Percentiles rank a stretch among this genome's conserved stretches.
Conservation (phyloP, 2,113 vertebrate genomes). For the Gadus macrocephalus region DNA sequence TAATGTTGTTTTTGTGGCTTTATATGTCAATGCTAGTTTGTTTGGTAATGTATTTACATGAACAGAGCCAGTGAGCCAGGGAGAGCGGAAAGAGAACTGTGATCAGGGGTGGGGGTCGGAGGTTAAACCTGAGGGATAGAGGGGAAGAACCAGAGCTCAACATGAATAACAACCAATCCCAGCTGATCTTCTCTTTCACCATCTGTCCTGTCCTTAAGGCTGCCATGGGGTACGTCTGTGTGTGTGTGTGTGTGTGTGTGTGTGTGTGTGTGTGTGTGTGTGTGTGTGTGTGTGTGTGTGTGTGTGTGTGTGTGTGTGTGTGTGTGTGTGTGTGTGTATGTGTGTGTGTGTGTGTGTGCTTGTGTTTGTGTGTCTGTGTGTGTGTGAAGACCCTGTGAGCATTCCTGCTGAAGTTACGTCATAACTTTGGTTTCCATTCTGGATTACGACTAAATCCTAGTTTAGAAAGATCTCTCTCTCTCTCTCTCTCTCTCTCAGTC, state of each 20-base stretch:
- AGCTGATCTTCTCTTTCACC: constrained; percentile 26
- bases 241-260: not conserved
- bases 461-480: not conserved
- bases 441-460: too few species aligned
- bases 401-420: too few species aligned
- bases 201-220: constrained; percentile 38
- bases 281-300: too few species aligned
- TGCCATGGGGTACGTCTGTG: constrained; percentile 2
- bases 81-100: not conserved
- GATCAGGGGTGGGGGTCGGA: too few species aligned
- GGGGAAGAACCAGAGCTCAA: constrained; percentile 1
- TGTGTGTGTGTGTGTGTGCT: not conserved
- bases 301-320: too few species aligned
- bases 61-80: not conserved
- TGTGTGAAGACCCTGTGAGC: too few species aligned
- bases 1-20: too few species aligned
- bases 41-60: not conserved
- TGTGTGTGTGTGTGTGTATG: too few species aligned
- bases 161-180: constrained; percentile 25
- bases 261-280: not conserved
- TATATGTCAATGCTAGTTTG: too few species aligned
- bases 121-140: not conserved
- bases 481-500: not conserved
- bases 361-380: too few species aligned
- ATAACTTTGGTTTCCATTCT: too few species aligned